Evolutionary conservation across 2,113 vertebrate genomes (phyloP), one percentile per base, ranked within the genome.

Genomic region (Neomonachus schauinslandi): DNA sequence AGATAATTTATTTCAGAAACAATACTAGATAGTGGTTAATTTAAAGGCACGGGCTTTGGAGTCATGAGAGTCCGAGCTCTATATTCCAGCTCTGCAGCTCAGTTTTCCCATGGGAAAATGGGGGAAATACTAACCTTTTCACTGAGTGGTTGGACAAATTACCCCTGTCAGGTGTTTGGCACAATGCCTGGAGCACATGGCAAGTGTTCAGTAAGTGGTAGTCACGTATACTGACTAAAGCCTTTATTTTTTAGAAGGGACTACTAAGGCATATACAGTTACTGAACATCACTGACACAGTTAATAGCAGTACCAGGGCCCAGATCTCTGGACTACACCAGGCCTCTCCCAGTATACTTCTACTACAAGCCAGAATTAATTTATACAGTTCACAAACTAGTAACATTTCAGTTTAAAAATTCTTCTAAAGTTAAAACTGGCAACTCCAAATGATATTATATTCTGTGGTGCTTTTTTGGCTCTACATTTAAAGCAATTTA

Each of bases 361-460:
- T 84, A 63, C 14, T 76, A 76, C 12, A 77, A 71, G 18, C 15
- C 69, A 94, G 76, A 92, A 95, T 88, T 90, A 90, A 94, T 71
- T 83, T 69, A 86, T n/a, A 86, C 2, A 93, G 77, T 49, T 84
- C 31, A 91, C 15, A 74, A 13, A 94, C 76, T 77, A 94, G 53
- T 77, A 94, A 83, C 4, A 15, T 80, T 96, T 88, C 21, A 84
- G 22, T 22, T 93, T 86, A n/a, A 93, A 92, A 81, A 88, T 88
- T 94, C 55, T 80, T n/a, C 72, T 97, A 12, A 86, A 90, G 39
- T 83, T 63, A 96, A 87, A 95, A 94, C 63, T 55, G n/a, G 46
- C 14, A 87, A 94, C 19, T 79, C 53, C 63, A 94, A 94, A 91
- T 72, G 42, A 42, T 51, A 71, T 31, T 74, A 65, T 67, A 94